Percentiles rank a stretch among this genome's conserved stretches.
These are phyloP conservation scores for Dromiciops gliroides DNA, from an alignment of 2,113 vertebrate species.

Conservation along the genomic window DNA sequence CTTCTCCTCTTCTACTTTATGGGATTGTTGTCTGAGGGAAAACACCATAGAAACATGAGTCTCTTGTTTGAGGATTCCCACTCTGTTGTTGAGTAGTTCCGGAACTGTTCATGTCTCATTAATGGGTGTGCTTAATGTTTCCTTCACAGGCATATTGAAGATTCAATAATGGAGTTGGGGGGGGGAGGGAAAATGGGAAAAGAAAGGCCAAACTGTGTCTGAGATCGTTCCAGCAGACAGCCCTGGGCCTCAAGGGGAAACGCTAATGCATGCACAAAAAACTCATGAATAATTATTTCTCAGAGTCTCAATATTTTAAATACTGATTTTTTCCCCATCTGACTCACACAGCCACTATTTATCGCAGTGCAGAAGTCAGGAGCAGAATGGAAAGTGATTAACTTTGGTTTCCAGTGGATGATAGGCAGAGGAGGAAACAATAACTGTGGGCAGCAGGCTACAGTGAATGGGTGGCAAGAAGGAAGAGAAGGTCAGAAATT, in stretches of 20 bases:
- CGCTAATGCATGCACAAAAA: constrained; percentile 50
- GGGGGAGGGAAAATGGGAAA: constrained; percentile 23
- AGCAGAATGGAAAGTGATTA: constrained; percentile 18
- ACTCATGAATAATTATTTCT: constrained; percentile 73
- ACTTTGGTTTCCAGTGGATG: constrained; percentile 13
- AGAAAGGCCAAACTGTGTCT: constrained; percentile 56
- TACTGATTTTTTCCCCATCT: not conserved
- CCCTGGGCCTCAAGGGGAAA: constrained; percentile 54
- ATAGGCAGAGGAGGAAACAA: not conserved
- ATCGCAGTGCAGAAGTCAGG: constrained; percentile 17
- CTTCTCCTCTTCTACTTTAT: fast-evolving
- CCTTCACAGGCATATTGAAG: not conserved
- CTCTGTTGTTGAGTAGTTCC: not conserved
- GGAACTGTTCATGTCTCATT: constrained; percentile 43
- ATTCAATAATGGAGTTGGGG: not conserved
- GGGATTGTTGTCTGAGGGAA: not conserved
- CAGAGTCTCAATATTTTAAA: constrained; percentile 65
- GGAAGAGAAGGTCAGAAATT: not conserved
- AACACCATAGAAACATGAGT: not conserved
- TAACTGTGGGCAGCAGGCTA: not conserved
- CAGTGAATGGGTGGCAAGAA: not conserved
- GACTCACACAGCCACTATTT: constrained; percentile 32
- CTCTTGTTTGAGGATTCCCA: not conserved
- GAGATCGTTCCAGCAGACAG: constrained; percentile 55
- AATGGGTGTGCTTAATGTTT: constrained; percentile 28